Evolutionary conservation across 2,888 invertebrate species (phyloP).

Genomic region (Aporophyla lueneburgensis): DNA sequence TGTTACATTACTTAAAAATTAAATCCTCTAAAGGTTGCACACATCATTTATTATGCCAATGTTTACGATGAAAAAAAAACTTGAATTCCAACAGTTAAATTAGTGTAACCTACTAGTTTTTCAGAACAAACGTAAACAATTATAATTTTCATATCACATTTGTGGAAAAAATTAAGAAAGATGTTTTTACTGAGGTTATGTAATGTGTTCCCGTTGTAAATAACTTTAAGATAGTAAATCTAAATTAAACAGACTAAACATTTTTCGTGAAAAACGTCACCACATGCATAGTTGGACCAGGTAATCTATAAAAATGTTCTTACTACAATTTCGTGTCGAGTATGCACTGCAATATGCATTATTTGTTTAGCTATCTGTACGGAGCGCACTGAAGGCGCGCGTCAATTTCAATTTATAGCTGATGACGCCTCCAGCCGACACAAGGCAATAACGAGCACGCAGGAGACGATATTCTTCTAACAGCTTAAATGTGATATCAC

Average conservation of each 20-base stretch:
- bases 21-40: not conserved
- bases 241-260: not conserved
- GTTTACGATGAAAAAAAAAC: not conserved
- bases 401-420: constrained; percentile 1
- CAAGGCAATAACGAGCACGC: not conserved
- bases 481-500: not conserved
- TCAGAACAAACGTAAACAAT: not conserved
- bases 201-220: not conserved
- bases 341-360: not conserved
- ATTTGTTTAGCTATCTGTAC: not conserved
- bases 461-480: not conserved
- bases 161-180: not conserved
- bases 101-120: constrained; percentile 1
- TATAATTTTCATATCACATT: not conserved
- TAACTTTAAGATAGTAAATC: not conserved
- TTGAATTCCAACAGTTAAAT: not conserved
- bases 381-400: not conserved
- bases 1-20: not conserved
- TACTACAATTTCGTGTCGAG: not conserved
- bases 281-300: not conserved
- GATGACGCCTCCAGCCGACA: not conserved
- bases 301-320: not conserved
- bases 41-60: not conserved
- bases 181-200: not conserved
- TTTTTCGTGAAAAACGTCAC: not conserved